A percentile compares a stretch with the other conserved stretches of the same genome.
These are phyloP conservation scores for Drosophila pseudoobscura DNA, from an alignment of 1,140 invertebrate species.

Conservation along the genomic window DNA sequence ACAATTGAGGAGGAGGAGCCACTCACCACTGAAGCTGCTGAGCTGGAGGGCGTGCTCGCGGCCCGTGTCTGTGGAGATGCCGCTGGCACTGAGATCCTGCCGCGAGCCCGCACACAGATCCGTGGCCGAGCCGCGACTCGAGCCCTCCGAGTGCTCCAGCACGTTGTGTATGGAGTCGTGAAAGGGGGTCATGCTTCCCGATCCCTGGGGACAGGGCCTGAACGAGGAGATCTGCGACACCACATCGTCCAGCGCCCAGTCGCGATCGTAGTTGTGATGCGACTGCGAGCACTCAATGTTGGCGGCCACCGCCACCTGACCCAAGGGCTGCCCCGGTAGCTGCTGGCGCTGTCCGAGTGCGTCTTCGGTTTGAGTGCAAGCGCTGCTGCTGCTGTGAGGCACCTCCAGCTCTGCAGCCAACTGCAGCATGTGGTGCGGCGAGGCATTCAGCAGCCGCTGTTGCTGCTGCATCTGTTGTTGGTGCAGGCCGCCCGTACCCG, in stretches of 20 bases:
- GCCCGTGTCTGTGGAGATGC: slow-evolving; percentile 77
- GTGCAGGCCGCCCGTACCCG: slow-evolving; percentile 18
- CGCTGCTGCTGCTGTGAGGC: slow-evolving; percentile 59
- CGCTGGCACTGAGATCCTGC: slow-evolving; percentile 79
- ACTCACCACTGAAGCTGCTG: slow-evolving; percentile 79
- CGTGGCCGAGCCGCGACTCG: slow-evolving; percentile 75
- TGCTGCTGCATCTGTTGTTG: slow-evolving; percentile 61
- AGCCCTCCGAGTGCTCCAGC: slow-evolving; percentile 77
- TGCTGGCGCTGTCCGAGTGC: slow-evolving; percentile 62
- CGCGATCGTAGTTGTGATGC: slow-evolving; percentile 81
- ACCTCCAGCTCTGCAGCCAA: slow-evolving; percentile 61
- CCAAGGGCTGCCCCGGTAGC: slow-evolving; percentile 51
- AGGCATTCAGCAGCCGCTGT: slow-evolving; percentile 56
- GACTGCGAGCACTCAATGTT: slow-evolving; percentile 86
- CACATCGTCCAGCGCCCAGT: slow-evolving; percentile 81
- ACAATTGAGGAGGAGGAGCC: too few species aligned
- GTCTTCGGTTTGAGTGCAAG: slow-evolving; percentile 67
- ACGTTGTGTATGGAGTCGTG: slow-evolving; percentile 83
- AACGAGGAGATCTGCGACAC: slow-evolving; percentile 83
- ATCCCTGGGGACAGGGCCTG: slow-evolving; percentile 81
- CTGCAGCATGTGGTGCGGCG: slow-evolving; percentile 69
- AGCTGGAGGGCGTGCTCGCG: slow-evolving; percentile 74
- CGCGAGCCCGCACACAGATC: slow-evolving; percentile 76
- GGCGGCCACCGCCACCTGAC: slow-evolving; percentile 85
- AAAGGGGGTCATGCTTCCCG: slow-evolving; percentile 83